These are phyloP conservation scores for Dasypus novemcinctus DNA, from an alignment of 2,113 vertebrate species.

Conservation along the genomic window DNA sequence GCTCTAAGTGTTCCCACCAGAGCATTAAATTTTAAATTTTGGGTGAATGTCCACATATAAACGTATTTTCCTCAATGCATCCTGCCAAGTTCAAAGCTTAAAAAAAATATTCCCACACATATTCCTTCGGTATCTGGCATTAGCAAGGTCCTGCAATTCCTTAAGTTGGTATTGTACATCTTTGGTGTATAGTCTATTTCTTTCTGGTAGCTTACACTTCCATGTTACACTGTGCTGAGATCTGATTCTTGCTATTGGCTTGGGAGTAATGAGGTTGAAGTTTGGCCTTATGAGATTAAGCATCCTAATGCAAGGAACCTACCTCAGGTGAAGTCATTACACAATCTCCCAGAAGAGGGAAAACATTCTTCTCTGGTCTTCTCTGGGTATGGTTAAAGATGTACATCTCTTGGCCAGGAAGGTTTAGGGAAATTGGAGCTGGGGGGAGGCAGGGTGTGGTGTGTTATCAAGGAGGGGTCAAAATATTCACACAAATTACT, in stretches of 20 bases:
- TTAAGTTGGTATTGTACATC: background rate
- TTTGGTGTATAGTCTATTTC: background rate
- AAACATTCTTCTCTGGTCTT: background rate
- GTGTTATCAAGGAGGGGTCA: background rate
- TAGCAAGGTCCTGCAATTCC: background rate
- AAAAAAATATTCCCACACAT: background rate
- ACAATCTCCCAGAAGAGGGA: background rate
- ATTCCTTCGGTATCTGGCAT: background rate
- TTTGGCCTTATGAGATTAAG: background rate
- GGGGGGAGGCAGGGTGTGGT: background rate
- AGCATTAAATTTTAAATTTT: background rate
- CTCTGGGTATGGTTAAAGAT: background rate
- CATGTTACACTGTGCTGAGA: background rate
- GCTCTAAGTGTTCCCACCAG: background rate
- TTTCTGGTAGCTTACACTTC: background rate
- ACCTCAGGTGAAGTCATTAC: background rate
- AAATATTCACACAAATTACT: background rate
- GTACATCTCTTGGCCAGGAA: background rate
- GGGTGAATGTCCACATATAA: background rate
- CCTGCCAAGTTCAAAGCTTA: background rate
- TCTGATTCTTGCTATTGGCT: background rate
- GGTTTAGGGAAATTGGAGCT: background rate
- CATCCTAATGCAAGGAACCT: background rate
- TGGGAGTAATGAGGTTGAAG: background rate
- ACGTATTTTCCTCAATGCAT: background rate